A percentile compares a stretch with the other conserved stretches of the same genome.
These are phyloP conservation scores for Leptothorax acervorum DNA, from an alignment of 2,888 invertebrate species.

Conservation along the genomic window DNA sequence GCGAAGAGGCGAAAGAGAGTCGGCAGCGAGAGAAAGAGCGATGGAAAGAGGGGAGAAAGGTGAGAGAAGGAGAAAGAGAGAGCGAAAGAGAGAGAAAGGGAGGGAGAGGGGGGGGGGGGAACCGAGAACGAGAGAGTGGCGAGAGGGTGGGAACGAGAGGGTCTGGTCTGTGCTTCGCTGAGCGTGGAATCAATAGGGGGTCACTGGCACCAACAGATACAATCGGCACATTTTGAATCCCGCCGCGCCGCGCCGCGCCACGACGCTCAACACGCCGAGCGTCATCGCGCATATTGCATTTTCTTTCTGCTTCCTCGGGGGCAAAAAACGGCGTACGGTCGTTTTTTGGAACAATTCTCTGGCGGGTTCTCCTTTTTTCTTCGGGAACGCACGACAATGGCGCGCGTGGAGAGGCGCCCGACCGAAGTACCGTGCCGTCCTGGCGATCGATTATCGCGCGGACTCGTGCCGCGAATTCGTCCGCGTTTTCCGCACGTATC, in stretches of 20 bases:
- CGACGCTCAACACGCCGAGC: conserved; percentile 58
- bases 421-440: conserved; percentile 2
- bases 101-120: conserved; percentile 15
- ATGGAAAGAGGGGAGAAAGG: conserved; percentile 26
- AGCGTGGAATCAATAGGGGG: conserved; percentile 84
- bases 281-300: conserved; percentile 1
- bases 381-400: conserved; percentile 4
- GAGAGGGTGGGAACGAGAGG: conserved; percentile 68
- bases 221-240: conserved; percentile 83
- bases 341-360: background rate
- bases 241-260: conserved; percentile 42
- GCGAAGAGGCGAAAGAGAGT: conserved; percentile 36
- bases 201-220: conserved; percentile 85
- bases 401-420: background rate
- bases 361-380: background rate
- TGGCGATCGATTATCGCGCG: conserved; percentile 38
- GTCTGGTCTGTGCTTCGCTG: conserved; percentile 81
- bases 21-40: conserved; percentile 29
- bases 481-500: conserved; percentile 33
- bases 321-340: background rate
- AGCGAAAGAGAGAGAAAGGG: conserved; percentile 37
- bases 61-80: conserved; percentile 15
- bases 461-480: conserved; percentile 30
- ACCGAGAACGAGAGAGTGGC: conserved; percentile 20
- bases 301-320: background rate